Evolutionary conservation across 2,113 vertebrate species (phyloP).

Genomic region (Corydoras maculifer): DNA sequence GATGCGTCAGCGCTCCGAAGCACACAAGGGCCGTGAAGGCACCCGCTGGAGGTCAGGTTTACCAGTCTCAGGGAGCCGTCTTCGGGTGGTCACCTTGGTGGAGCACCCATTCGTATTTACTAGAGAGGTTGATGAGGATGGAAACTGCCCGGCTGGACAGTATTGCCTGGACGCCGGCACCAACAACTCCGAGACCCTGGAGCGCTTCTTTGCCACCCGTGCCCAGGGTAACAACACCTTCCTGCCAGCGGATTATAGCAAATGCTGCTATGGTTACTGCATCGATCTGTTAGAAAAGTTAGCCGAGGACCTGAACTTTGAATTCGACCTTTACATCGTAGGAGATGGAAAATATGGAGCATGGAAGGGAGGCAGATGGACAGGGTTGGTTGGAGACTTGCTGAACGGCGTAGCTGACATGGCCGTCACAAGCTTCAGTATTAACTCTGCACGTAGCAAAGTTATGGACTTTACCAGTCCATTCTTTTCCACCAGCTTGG

Average conservation of each 20-base stretch:
- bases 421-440: slow-evolving; percentile 94
- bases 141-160: slow-evolving; percentile 78
- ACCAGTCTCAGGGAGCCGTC: slow-evolving; percentile 44
- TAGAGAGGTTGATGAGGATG: slow-evolving; percentile 77
- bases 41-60: slow-evolving; percentile 49
- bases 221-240: slow-evolving; percentile 58
- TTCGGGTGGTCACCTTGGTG: slow-evolving; percentile 83
- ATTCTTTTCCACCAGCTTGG: slow-evolving; percentile 96
- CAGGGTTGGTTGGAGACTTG: slow-evolving; percentile 87
- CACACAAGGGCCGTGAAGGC: slow-evolving; percentile 25
- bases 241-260: slow-evolving; percentile 62
- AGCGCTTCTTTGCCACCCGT: slow-evolving; percentile 66
- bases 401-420: slow-evolving; percentile 81
- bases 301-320: slow-evolving; percentile 82
- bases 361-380: slow-evolving; percentile 81
- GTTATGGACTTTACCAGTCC: slow-evolving; percentile 95
- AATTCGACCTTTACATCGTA: slow-evolving; percentile 90
- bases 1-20: slow-evolving; percentile 39
- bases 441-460: slow-evolving; percentile 86
- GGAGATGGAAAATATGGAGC: slow-evolving; percentile 90
- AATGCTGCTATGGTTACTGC: slow-evolving; percentile 93
- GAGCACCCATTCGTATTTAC: slow-evolving; percentile 88
- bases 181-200: slow-evolving; percentile 68
- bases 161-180: slow-evolving; percentile 78
- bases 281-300: slow-evolving; percentile 88